Base-by-base conservation (phyloP, 2,888 invertebrate species). In the Ichneumoninae sp. region DNA sequence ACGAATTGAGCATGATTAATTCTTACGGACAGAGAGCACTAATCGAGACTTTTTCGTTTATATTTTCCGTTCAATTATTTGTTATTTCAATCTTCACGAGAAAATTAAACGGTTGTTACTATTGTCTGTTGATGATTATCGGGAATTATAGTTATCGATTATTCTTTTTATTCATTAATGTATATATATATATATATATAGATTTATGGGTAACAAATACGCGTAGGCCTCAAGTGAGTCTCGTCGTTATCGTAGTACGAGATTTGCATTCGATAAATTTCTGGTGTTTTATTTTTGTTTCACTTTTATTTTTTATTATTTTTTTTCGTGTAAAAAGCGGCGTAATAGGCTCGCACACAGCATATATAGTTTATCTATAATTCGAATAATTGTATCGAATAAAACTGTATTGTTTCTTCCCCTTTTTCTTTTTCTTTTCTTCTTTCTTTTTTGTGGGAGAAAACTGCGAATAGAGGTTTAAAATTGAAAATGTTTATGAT, bases 1-100 rank as follows among this genome's bases (percentile, higher is more conserved):
- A 92, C 92, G 91, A 90, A 90, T 93, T 92, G 92, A 92, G 92
- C 92, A 91, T 89, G 82, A 86, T 87, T 85, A 82, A 82, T 86
- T 79, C 72, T 89, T 89, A 88, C 84, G 87, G 84, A 84, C 84
- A 84, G 84, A 79, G 79, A 82, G 82, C 82, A 79, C 75, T 75
- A 84, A 79, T 77, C 78, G 79, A 82, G 75, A 72, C 80, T 84
- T 83, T 70, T 62, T 68, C 33, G 60, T 26, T 40, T 44, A 60
- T 68, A 44, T 57, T 36, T 57, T 44, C 36, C 22, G 57, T 75
- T 54, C 44, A 19, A 30, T 30, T 26, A 47, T 74, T 13, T 13
- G 26, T 54, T 26, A 30, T 50, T 52, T 62, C 57, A 69, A 60
- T 74, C 26, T 22, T 47, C 10, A 26, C 22, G 22, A 68, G 40